A percentile compares a stretch with the other conserved stretches of the same genome.
These are phyloP conservation scores for Acanthurus tractus DNA, from an alignment of 2,797 vertebrate genomes.

Conservation along the genomic window DNA sequence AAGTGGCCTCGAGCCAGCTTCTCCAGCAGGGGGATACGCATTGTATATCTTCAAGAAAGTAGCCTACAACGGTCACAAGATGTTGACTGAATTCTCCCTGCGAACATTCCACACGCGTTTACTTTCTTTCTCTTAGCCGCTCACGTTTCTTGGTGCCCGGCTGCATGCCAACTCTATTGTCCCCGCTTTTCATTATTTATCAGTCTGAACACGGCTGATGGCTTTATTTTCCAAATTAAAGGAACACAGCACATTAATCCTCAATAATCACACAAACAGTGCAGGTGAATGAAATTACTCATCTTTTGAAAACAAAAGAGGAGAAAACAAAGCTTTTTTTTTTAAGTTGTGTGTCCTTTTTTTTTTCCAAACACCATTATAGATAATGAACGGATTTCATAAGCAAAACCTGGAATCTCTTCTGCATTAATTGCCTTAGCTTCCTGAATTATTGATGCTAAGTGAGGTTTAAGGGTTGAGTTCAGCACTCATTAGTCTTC, in stretches of 20 bases:
- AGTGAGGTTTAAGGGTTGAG: conserved; percentile 71
- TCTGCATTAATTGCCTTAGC: conserved; percentile 66
- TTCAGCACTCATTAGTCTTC: conserved; percentile 79
- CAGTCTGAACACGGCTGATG: conserved; percentile 30
- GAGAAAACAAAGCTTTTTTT: background rate
- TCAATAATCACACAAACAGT: conserved; percentile 4
- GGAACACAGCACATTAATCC: background rate
- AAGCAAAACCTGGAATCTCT: conserved; percentile 66
- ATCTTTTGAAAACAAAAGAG: background rate
- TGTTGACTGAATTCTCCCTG: conserved; percentile 30
- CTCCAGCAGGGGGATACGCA: conserved; percentile 6
- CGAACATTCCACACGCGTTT: conserved; percentile 1
- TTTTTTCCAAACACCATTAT: conserved; percentile 28
- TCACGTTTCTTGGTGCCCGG: conserved; percentile 4
- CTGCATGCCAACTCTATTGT: conserved; percentile 10
- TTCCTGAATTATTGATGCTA: conserved; percentile 81
- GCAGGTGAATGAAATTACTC: conserved; percentile 3
- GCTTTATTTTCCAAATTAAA: conserved; percentile 42
- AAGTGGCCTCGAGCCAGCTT: conserved; percentile 32
- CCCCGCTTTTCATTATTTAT: conserved; percentile 14
- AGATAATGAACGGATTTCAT: conserved; percentile 52
- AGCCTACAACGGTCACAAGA: conserved; percentile 44
- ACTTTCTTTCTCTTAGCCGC: conserved; percentile 1
- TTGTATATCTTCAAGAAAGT: conserved; percentile 33
- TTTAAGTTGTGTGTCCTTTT: conserved; percentile 24